Base-by-base conservation (phyloP, 2,888 invertebrate species). In the Frankliniella fusca region DNA sequence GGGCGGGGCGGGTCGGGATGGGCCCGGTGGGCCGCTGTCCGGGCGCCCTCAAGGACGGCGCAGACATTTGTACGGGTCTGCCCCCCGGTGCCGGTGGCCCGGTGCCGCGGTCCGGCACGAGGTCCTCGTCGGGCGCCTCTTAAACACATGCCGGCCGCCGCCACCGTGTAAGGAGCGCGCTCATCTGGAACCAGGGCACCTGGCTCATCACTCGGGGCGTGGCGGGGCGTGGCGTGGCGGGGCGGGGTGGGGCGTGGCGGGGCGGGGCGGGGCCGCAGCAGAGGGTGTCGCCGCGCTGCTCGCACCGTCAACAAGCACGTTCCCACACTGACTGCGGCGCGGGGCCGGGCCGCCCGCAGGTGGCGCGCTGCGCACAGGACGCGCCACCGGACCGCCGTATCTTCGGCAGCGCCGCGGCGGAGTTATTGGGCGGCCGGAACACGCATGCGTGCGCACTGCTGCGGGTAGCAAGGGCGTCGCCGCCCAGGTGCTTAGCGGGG, bases 401-500 rank as follows among this genome's bases (percentile, higher is more conserved):
- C 20, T 20, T 54, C 54, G 5, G 54, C 20, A 5, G 54, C 54
- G 20, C 54, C 54, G 54, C 20, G 54, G 54, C 54, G 54, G 54
- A 15, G 54, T 15, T 12, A 20, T 8, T n/a, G n/a, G 3, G 70
- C 70, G 70, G 70, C 23, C 70, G 70, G 70, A 38, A 38, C 38
- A 54, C 70, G 70, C 70, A 27, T 12, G 10, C 70, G 23, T 8
- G 27, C 70, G 70, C 12, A 12, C 23, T 27, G 70, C 23, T 76
- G 70, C 70, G 70, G 70, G 70, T 27, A 15, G 54, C 23, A 76
- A 76, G 70, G 70, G 70, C 70, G 70, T 76, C 70, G 27, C 27
- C 70, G 70, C 70, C 23, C n/a, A 27, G 23, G 23, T 27, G 70
- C 70, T 27, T 27, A 27, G 27, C 70, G 70, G 70, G 23, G 23